These are phyloP conservation scores for Lampris incognitus DNA, from an alignment of 2,113 vertebrate species.

Conservation along the genomic window DNA sequence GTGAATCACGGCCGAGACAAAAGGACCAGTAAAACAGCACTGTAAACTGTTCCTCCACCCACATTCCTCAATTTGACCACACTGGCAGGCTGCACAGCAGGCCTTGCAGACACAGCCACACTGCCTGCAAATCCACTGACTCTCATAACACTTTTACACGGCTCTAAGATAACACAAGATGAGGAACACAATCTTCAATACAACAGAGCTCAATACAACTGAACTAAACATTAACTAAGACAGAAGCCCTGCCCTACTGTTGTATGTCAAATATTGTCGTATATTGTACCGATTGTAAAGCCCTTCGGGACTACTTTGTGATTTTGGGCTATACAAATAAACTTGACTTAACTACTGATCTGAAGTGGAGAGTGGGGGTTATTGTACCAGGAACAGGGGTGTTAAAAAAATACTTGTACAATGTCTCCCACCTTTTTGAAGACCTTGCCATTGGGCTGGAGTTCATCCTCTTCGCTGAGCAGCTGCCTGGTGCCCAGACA, in stretches of 20 bases:
- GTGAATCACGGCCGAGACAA: background rate
- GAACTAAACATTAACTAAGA: background rate
- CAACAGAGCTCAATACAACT: too few relatives aligned
- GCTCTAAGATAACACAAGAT: background rate
- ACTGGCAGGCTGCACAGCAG: slow-evolving; percentile 7
- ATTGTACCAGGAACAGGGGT: too few relatives aligned
- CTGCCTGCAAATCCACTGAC: slow-evolving; percentile 10
- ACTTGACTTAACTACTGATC: too few relatives aligned
- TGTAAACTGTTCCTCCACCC: slow-evolving; percentile 20
- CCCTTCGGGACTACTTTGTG: too few relatives aligned
- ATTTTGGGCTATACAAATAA: too few relatives aligned
- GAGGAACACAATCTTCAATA: background rate
- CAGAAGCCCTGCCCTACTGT: background rate
- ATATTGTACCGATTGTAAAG: too few relatives aligned
- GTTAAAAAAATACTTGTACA: background rate
- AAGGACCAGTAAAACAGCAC: background rate
- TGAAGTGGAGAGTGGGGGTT: too few relatives aligned
- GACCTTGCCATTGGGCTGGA: slow-evolving; percentile 94
- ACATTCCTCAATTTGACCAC: slow-evolving; percentile 36
- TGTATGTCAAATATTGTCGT: too few relatives aligned
- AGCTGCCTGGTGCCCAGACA: slow-evolving; percentile 95
- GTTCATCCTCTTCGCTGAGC: slow-evolving; percentile 96
- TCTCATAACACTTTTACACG: background rate
- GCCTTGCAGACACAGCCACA: slow-evolving; percentile 10
- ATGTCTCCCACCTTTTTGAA: slow-evolving; percentile 93